phyloP scores from a whole-genome alignment of 1,140 invertebrate genomes.

The Solenopsis invicta region DNA sequence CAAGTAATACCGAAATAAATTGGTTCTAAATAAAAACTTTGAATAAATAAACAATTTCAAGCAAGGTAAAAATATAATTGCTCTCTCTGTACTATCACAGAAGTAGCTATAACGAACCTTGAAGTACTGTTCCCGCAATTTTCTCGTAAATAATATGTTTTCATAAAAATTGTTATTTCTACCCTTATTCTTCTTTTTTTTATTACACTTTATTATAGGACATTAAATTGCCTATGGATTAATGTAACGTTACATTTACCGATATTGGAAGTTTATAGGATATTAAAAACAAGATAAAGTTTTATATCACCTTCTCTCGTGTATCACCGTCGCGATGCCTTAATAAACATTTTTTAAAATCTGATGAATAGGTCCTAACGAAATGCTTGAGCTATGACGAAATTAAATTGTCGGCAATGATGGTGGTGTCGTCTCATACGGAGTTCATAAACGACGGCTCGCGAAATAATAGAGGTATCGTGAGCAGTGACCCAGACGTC shows the following conservation, averaged over 20 bases:
- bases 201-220: slow-evolving; percentile 2
- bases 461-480: slow-evolving; percentile 88
- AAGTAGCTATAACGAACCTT: neutral
- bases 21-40: neutral
- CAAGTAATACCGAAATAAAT: neutral
- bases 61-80: neutral
- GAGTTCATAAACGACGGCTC: slow-evolving; percentile 90
- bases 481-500: slow-evolving; percentile 79
- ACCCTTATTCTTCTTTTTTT: neutral
- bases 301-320: neutral
- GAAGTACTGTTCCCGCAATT: neutral
- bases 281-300: slow-evolving; percentile 32
- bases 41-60: neutral
- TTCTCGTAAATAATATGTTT: slow-evolving; percentile 29
- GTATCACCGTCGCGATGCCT: neutral
- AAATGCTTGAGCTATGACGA: slow-evolving; percentile 89
- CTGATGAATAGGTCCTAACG: slow-evolving; percentile 80
- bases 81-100: neutral
- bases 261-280: slow-evolving; percentile 48
- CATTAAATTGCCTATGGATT: slow-evolving; percentile 18
- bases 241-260: slow-evolving; percentile 35
- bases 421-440: slow-evolving; percentile 88
- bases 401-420: slow-evolving; percentile 89
- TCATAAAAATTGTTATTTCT: slow-evolving; percentile 24
- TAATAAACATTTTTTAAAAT: neutral